A percentile compares a stretch with the other conserved stretches of the same genome.
These are phyloP conservation scores for Ascidia mentula DNA, from an alignment of 23 tunicate species.

Conservation along the genomic window DNA sequence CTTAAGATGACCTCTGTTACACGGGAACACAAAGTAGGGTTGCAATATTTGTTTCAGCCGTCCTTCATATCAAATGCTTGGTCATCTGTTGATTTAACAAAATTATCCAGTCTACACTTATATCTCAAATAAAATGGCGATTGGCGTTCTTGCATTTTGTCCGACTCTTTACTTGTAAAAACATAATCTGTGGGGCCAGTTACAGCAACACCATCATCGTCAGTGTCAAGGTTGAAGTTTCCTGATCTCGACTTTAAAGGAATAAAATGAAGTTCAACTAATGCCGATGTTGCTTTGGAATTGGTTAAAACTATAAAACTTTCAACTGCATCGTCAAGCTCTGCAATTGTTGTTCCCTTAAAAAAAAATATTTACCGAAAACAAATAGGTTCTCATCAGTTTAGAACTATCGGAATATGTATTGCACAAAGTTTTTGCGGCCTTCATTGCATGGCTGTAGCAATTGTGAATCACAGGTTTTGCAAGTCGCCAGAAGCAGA, in stretches of 20 bases:
- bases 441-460: conserved; percentile 8
- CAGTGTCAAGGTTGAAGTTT: neutral
- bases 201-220: neutral
- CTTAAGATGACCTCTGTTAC: neutral
- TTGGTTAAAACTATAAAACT: neutral
- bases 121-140: conserved; percentile 12
- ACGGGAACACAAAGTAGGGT: neutral
- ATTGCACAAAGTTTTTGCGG: neutral
- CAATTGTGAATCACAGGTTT: conserved; percentile 45
- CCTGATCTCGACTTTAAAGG: neutral
- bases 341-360: neutral
- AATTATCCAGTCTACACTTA: neutral
- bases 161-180: neutral
- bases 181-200: neutral
- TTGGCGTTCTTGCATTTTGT: conserved; percentile 9
- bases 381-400: neutral
- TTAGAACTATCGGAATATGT: neutral
- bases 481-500: too few species aligned
- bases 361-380: conserved; percentile 15
- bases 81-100: neutral
- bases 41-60: neutral
- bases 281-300: conserved; percentile 5
- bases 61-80: neutral
- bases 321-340: neutral
- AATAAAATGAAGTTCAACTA: conserved; percentile 16